A percentile compares a stretch with the other conserved stretches of the same genome.
Evolutionary conservation across 2,797 vertebrate species (phyloP).

Genomic region (Vireo griseus): DNA sequence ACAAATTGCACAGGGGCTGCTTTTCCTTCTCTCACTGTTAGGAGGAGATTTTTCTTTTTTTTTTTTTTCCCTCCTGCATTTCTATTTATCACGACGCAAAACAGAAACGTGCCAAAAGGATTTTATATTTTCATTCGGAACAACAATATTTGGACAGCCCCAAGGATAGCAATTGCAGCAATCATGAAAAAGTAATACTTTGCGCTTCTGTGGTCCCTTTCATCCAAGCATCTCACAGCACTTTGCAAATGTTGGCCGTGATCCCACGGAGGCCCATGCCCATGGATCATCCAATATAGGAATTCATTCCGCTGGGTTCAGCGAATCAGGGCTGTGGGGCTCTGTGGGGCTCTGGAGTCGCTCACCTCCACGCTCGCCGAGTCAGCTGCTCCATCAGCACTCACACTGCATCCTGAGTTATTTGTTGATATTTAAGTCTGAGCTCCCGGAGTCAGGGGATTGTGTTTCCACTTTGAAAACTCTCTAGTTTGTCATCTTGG

Average conservation of each 20-base stretch:
- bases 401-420: not conserved
- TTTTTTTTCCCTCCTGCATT: not conserved
- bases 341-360: not conserved
- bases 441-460: constrained; percentile 19
- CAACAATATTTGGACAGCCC: constrained; percentile 29
- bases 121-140: constrained; percentile 38
- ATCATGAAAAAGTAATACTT: constrained; percentile 58
- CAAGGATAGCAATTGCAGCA: constrained; percentile 9
- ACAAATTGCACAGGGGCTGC: constrained; percentile 49
- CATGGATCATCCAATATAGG: not conserved
- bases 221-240: constrained; percentile 7
- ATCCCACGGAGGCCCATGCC: not conserved
- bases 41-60: not conserved
- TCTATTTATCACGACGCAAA: not conserved
- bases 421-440: not conserved
- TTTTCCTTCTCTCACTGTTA: constrained; percentile 11
- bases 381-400: constrained; percentile 32
- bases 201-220: not conserved
- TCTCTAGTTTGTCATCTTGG: not conserved
- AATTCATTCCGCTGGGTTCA: not conserved
- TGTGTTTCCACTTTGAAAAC: not conserved
- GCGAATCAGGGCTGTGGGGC: not conserved
- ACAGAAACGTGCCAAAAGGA: constrained; percentile 11
- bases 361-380: not conserved
- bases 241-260: not conserved